A percentile compares a stretch with the other conserved stretches of the same genome.
Evolutionary conservation across 1,140 invertebrate genomes (phyloP).

Genomic region (Achroia grisella): DNA sequence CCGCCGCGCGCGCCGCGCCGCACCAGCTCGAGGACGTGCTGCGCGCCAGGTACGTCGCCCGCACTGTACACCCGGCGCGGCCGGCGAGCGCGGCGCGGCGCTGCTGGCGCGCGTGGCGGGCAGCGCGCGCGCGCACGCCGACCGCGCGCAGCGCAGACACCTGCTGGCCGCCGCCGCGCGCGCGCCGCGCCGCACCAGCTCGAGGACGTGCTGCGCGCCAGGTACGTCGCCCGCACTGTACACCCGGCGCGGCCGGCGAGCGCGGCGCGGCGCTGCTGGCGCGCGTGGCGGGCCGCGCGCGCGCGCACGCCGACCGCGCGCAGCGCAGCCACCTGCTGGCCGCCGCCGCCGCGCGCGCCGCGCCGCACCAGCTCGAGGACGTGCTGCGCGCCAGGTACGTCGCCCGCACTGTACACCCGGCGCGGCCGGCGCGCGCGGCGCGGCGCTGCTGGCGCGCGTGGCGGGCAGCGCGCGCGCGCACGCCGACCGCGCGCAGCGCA

Average conservation of each 20-base stretch:
- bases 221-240: constrained; percentile 14
- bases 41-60: constrained; percentile 20
- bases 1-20: constrained; percentile 14
- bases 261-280: constrained; percentile 31
- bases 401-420: not conserved
- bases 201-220: constrained; percentile 25
- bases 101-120: constrained; percentile 25
- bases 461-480: constrained; percentile 22
- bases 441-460: constrained; percentile 26
- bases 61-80: not conserved
- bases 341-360: constrained; percentile 24
- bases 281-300: constrained; percentile 16
- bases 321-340: constrained; percentile 22
- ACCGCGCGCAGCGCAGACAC: constrained; percentile 13
- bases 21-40: constrained; percentile 26
- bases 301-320: constrained; percentile 22
- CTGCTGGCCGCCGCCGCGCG: constrained; percentile 33
- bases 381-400: constrained; percentile 31
- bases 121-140: constrained; percentile 24
- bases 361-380: constrained; percentile 15
- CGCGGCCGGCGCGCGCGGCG: constrained; percentile 23
- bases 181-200: constrained; percentile 11
- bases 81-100: constrained; percentile 22
- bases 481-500: constrained; percentile 16
- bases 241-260: constrained; percentile 10